Percentiles rank a stretch among this genome's conserved stretches.
Conservation (phyloP, 2,888 invertebrate genomes). For the Pocota personata region DNA sequence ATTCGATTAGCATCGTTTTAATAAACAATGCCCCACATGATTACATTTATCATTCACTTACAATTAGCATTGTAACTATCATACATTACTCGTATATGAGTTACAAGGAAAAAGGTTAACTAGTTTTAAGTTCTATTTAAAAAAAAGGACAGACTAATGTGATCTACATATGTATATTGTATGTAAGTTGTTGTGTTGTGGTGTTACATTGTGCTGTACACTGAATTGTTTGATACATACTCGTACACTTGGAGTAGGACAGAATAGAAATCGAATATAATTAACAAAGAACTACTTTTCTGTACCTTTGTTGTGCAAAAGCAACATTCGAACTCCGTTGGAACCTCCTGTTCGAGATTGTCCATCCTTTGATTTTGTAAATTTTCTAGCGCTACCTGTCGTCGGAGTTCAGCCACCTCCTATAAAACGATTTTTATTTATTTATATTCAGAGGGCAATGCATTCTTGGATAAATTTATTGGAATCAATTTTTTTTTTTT, state of each 20-base stretch:
- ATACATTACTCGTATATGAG: conserved; percentile 21
- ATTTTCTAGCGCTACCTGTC: conserved; percentile 83
- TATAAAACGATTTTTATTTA: conserved; percentile 78
- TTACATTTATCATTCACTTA: conserved; percentile 44
- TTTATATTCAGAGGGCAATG: conserved; percentile 17
- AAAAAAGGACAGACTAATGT: not conserved
- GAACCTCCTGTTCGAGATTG: conserved; percentile 92
- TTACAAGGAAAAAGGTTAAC: conserved; percentile 19
- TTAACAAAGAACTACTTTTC: conserved; percentile 27
- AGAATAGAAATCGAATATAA: conserved; percentile 4
- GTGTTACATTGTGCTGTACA: conserved; percentile 45
- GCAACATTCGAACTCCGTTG: conserved; percentile 98
- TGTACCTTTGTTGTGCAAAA: conserved; percentile 96
- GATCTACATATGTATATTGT: not conserved
- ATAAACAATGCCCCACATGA: conserved; percentile 50
- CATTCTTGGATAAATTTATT: not conserved
- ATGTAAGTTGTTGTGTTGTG: conserved; percentile 21
- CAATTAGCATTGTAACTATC: conserved; percentile 44
- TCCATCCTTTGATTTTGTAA: conserved; percentile 83
- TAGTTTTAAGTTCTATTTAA: not conserved
- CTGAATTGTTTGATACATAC: conserved; percentile 6
- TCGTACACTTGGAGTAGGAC: conserved; percentile 25
- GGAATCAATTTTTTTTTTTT: conserved; percentile 21
- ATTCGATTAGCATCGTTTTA: conserved; percentile 39
- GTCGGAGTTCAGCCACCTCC: conserved; percentile 83